phyloP scores from a whole-genome alignment of 2,797 vertebrate genomes.

The Buphagus erythrorhynchus region DNA sequence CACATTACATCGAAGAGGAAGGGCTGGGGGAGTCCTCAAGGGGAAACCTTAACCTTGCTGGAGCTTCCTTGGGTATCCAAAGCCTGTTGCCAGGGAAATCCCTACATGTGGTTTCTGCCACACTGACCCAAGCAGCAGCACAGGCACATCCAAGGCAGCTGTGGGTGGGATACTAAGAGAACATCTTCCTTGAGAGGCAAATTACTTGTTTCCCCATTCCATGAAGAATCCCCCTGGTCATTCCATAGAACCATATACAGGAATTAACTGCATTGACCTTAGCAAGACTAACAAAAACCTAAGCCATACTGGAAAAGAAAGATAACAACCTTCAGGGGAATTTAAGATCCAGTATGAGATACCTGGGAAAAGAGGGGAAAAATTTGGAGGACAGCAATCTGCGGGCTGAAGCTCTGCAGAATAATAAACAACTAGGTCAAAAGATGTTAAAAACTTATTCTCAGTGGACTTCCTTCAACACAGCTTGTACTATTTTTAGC shows the following conservation, averaged over 20 bases:
- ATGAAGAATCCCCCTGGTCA: not conserved
- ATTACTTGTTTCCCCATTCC: not conserved
- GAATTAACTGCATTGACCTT: not conserved
- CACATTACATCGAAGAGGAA: not conserved
- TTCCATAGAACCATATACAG: not conserved
- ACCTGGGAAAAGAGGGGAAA: not conserved
- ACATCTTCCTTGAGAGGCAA: not conserved
- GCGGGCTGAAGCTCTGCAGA: not conserved
- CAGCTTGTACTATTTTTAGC: not conserved
- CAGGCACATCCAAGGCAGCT: not conserved
- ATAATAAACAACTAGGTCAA: not conserved
- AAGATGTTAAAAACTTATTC: not conserved
- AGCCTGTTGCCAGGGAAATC: not conserved
- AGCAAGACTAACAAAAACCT: not conserved
- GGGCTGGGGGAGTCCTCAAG: not conserved
- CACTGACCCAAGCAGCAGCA: not conserved
- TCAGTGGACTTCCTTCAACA: not conserved
- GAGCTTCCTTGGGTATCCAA: not conserved
- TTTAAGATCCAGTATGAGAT: not conserved
- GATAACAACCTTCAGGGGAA: not conserved
- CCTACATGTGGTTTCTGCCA: not conserved
- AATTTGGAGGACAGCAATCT: not conserved
- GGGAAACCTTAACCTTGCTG: not conserved
- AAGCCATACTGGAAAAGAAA: not conserved
- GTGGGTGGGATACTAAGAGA: not conserved